Base-by-base conservation (phyloP, 2,888 invertebrate species). In the Macrosoma leucophasiata region DNA sequence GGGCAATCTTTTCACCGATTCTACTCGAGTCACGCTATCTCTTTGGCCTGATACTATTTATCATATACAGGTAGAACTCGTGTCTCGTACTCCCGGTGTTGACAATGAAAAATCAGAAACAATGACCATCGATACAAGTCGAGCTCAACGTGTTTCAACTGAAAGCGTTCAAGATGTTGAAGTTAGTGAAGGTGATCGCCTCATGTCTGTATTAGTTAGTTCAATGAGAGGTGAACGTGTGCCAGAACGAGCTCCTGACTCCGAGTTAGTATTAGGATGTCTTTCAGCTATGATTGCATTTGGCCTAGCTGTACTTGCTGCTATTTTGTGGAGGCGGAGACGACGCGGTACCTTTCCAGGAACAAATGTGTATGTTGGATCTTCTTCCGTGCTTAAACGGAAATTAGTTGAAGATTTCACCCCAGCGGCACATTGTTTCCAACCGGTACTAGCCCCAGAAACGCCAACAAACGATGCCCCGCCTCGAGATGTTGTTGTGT, bases 21-120 rank as follows among this genome's bases (percentile, higher is more conserved):
- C 91, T 31, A 91, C 91, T 37, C 88, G 90, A 56, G 92, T 93
- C 41, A 92, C 92, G 33, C 73, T 93, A 48, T 92, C 92, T 36
- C 79, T 93, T 30, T 93, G 92, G 92, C 92, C 92, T 28, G 91
- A 92, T 66, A 92, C 92, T 24, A 75, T 91, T 47, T 93, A 92
- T 71, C 91, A 91, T 71, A 91, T 93, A 59, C 92, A 93, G 87
- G 93, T 92, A 12, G 88, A 88, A 62, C 67, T 88, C 12, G 88
- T 88, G 9, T 88, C 88, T 39, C 77, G 87, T 27, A 85, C 86
- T 33, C 88, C 88, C 13, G 88, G 88, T 23, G 84, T 87, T 23
- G 88, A 87, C 42, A 88, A 88, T 54, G 84, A 88, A 41, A 86
- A 86, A 61, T 89, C 89, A 3, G 87, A 89, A 61, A 88, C 88